Conservation (phyloP, 2,113 vertebrate genomes). For the Tragelaphus strepsiceros region DNA sequence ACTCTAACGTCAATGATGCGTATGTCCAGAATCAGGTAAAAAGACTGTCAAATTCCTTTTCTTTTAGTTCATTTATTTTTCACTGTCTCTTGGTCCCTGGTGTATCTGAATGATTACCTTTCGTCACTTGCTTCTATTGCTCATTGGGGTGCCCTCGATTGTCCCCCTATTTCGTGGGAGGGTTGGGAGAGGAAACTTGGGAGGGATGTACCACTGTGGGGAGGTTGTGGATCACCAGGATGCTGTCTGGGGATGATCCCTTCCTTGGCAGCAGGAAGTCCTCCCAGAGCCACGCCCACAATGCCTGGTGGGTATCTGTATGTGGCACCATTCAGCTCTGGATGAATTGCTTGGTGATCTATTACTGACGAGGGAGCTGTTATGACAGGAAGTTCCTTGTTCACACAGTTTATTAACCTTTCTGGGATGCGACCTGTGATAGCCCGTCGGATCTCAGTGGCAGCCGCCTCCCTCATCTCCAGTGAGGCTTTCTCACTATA, state of each 20-base stretch:
- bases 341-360: slow-evolving; percentile 92
- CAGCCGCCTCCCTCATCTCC: slow-evolving; percentile 97
- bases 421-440: slow-evolving; percentile 98
- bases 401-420: slow-evolving; percentile 96
- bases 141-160: background rate
- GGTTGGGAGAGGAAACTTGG: slow-evolving; percentile 79
- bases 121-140: background rate
- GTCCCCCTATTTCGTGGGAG: fast-evolving
- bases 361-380: slow-evolving; percentile 93
- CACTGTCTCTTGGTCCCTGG: background rate
- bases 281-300: slow-evolving; percentile 87
- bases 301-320: slow-evolving; percentile 92
- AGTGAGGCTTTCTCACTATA: slow-evolving; percentile 97
- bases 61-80: background rate
- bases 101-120: background rate
- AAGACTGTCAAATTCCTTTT: background rate
- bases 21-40: background rate
- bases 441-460: slow-evolving; percentile 92
- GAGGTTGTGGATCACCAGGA: slow-evolving; percentile 86
- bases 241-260: slow-evolving; percentile 90
- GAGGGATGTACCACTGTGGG: slow-evolving; percentile 91
- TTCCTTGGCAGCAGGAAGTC: slow-evolving; percentile 89
- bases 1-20: background rate
- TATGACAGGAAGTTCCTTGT: slow-evolving; percentile 96
- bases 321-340: slow-evolving; percentile 95